Percentiles rank a stretch among this genome's conserved stretches.
phyloP scores from a whole-genome alignment of 2,888 invertebrate genomes.

The Falcaria lacertinaria region DNA sequence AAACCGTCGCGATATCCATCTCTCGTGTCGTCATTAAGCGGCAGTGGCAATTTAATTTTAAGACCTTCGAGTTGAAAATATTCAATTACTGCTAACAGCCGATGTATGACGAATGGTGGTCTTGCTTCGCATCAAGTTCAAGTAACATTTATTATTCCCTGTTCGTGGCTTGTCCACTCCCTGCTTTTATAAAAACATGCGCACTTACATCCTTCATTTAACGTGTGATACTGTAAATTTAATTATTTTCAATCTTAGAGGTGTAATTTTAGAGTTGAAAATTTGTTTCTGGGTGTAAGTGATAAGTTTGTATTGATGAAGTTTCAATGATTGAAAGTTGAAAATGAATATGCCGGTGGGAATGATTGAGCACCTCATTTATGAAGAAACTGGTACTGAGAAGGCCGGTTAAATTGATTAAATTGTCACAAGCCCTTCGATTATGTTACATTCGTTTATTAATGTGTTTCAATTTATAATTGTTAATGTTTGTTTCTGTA shows the following conservation, averaged over 20 bases:
- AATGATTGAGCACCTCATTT: slow-evolving; percentile 22
- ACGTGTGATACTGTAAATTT: background rate
- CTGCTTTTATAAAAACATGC: too few species aligned
- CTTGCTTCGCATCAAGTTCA: background rate
- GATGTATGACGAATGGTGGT: slow-evolving; percentile 26
- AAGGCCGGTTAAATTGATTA: background rate
- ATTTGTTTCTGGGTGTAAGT: background rate
- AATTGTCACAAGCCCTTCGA: background rate
- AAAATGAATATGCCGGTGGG: slow-evolving; percentile 22
- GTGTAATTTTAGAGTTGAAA: background rate
- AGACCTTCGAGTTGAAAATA: slow-evolving; percentile 11
- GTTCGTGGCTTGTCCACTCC: too few species aligned
- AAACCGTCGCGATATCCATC: background rate
- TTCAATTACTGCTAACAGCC: slow-evolving; percentile 26
- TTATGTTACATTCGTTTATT: background rate
- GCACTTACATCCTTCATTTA: too few species aligned
- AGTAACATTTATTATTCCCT: too few species aligned
- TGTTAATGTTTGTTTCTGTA: too few species aligned
- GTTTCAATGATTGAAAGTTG: slow-evolving; percentile 23
- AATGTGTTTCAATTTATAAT: too few species aligned
- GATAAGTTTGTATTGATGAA: slow-evolving; percentile 5
- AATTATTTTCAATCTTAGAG: background rate
- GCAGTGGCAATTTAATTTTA: background rate
- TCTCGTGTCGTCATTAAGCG: too few species aligned
- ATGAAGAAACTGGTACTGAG: slow-evolving; percentile 9